Evolutionary conservation across 2,888 invertebrate species (phyloP), one percentile per base, ranked within the genome.

Genomic region (Epinotia demarniana): DNA sequence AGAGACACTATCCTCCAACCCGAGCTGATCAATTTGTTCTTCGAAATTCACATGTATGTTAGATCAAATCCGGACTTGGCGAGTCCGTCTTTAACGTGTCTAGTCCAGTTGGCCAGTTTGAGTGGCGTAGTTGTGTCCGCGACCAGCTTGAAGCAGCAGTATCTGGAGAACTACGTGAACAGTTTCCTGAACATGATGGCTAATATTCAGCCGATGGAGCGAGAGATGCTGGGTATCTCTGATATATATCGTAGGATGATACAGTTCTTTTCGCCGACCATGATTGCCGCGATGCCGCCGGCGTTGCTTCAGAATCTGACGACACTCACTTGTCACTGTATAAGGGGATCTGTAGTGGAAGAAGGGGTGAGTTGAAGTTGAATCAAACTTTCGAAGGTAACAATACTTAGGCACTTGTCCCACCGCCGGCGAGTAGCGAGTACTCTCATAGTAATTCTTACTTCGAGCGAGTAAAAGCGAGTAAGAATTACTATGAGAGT

Each of bases 21-120:
- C 3, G 95, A 95, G 78, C 92, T 98, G 18, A 88, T 97, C 66
- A 95, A 96, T n/a, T 88, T 98, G 57, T 97, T 98, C 92, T 98
- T 98, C 86, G 96, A 96, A 86, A 93, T 97, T 53, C 98, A 98
- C 89, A 96, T 96, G 95, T 97, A 97, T 92, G 96, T 98, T 6
- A 95, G 98, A 64, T 95, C 95, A 62, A 96, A 96, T 85, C 96
- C 96, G 27, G 96, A 96, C 62, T 92, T 98, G 81, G 95, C 97
- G 11, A 96, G 96, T 85, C 97, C 97, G 78, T 96, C 97, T 0
- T 90, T 98, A 75, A 97, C 96, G 71, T 98, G 98, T 88, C 92
- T 99, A 63, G 96, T 97, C 12, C 98, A 98, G 86, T 90, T 98
- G 75, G 94, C 93, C 8, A 93, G 93, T 82, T 83, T 94, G 27